Conservation (phyloP, 2,888 invertebrate species). For the Apamea anceps region DNA sequence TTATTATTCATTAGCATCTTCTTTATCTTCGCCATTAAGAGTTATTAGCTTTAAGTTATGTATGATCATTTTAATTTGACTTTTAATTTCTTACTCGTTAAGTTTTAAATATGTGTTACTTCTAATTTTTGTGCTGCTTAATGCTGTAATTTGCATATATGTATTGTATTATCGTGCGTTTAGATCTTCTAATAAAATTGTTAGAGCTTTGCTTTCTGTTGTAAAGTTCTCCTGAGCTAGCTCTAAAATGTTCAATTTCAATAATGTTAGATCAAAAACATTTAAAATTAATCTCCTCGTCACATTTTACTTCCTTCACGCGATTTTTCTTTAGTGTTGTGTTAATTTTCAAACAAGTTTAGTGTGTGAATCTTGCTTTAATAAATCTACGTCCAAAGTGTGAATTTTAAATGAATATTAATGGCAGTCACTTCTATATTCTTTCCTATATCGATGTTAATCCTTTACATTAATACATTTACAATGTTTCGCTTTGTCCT, state of each 20-base stretch:
- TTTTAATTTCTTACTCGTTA: constrained; percentile 17
- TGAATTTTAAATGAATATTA: constrained; percentile 23
- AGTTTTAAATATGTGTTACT: constrained; percentile 1
- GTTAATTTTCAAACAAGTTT: constrained; percentile 1
- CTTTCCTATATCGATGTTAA: constrained; percentile 17
- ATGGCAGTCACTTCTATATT: constrained; percentile 11
- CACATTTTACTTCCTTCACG: not conserved
- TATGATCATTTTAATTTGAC: constrained; percentile 40
- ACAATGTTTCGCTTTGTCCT: constrained; percentile 42
- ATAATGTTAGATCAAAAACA: not conserved
- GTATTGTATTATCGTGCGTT: not conserved
- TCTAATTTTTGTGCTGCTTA: not conserved
- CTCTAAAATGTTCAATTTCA: not conserved
- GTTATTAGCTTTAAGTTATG: constrained; percentile 33
- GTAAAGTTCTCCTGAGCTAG: not conserved
- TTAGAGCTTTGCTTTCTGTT: not conserved
- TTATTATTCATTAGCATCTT: constrained; percentile 38
- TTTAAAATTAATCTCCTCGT: not conserved
- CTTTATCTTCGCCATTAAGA: constrained; percentile 37
- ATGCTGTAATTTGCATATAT: not conserved
- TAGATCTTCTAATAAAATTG: not conserved
- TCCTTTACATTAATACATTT: constrained; percentile 25
- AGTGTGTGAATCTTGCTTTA: not conserved
- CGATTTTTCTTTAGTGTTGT: not conserved
- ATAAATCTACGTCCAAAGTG: constrained; percentile 9